Evolutionary conservation across 2,888 invertebrate species (phyloP).

Genomic region (Calameuta filiformis): DNA sequence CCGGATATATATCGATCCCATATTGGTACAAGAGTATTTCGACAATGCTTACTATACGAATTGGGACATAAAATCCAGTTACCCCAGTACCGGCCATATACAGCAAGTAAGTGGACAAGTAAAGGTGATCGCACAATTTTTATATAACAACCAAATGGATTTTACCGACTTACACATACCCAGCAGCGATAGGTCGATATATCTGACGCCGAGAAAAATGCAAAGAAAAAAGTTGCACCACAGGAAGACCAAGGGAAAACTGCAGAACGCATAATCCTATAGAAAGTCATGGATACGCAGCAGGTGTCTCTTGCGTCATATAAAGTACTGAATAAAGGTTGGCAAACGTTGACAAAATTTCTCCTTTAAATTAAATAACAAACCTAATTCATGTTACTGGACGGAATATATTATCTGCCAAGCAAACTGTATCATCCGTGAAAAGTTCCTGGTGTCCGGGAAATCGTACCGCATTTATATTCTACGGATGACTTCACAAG

Average conservation of each 20-base stretch:
- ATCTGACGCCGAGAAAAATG: not conserved
- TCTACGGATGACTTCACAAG: not conserved
- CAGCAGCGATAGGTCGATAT: not conserved
- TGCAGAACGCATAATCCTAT: not conserved
- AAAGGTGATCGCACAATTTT: not conserved
- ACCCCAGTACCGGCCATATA: not conserved
- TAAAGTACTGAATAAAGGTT: not conserved
- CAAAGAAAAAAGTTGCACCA: not conserved
- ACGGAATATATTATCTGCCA: not conserved
- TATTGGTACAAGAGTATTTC: not conserved
- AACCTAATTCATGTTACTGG: not conserved
- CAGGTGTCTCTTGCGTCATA: not conserved
- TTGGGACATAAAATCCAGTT: not conserved
- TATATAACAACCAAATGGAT: not conserved
- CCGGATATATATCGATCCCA: not conserved
- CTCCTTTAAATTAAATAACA: not conserved
- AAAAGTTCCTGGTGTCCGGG: not conserved
- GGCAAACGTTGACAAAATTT: not conserved
- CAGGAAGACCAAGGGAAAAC: not conserved
- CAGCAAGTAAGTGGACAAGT: not conserved
- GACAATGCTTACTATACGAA: not conserved
- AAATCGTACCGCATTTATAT: not conserved
- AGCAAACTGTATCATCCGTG: not conserved
- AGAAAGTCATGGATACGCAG: not conserved
- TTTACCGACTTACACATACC: not conserved